Percentiles rank a stretch among this genome's conserved stretches.
Conservation (phyloP, 1,140 invertebrate species). For the Daktulosphaira vitifoliae region DNA sequence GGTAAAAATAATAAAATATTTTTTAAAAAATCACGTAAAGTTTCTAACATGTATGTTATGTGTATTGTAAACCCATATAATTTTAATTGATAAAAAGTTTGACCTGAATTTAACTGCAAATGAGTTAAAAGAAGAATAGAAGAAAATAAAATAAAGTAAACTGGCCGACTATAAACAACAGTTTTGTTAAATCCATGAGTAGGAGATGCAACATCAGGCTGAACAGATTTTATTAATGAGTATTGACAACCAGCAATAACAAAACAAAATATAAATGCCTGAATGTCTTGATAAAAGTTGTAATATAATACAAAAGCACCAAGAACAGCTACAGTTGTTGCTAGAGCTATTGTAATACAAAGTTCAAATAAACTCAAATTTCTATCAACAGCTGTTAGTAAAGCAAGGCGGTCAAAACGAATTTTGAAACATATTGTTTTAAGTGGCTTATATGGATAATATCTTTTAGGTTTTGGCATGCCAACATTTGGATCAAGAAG, state of each 20-base stretch:
- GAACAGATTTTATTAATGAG: constrained; percentile 94
- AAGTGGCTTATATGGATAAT: constrained; percentile 43
- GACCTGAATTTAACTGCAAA: constrained; percentile 46
- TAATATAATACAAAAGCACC: constrained; percentile 74
- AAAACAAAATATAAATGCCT: constrained; percentile 90
- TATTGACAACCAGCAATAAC: constrained; percentile 96
- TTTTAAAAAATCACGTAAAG: constrained; percentile 62
- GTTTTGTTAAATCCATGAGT: constrained; percentile 97
- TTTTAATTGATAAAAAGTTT: constrained; percentile 46
- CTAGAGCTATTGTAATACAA: constrained; percentile 72
- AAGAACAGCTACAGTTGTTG: constrained; percentile 74
- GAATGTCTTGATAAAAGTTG: constrained; percentile 84
- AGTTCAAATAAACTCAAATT: constrained; percentile 80
- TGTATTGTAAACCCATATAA: constrained; percentile 71
- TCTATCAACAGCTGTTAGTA: constrained; percentile 86
- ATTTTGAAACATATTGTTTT: constrained; percentile 64
- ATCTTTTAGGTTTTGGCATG: constrained; percentile 36
- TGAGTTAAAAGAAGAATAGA: constrained; percentile 63
- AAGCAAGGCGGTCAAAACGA: constrained; percentile 80
- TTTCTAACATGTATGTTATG: constrained; percentile 55
- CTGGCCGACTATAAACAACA: constrained; percentile 84
- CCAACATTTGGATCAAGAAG: constrained; percentile 38
- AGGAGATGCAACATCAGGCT: constrained; percentile 95
- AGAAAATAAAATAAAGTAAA: constrained; percentile 89
- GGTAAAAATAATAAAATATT: constrained; percentile 85